Evolutionary conservation across 2,797 vertebrate genomes (phyloP).

Genomic region (Cossypha dichroa): DNA sequence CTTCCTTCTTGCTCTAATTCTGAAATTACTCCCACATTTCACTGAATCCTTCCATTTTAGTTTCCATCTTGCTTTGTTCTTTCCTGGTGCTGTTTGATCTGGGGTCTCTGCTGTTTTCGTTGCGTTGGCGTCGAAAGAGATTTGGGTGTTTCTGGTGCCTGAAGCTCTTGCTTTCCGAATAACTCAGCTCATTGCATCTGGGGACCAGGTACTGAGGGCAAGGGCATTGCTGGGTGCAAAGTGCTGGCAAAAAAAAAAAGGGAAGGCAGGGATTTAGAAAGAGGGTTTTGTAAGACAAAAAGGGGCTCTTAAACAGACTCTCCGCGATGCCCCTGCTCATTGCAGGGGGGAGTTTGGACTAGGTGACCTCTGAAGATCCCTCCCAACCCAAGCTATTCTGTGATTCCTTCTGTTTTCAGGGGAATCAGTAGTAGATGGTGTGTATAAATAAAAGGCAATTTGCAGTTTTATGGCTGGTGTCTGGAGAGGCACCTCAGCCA

Average conservation of each 20-base stretch:
- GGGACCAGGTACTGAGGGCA: slow-evolving; percentile 1
- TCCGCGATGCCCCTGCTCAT: fast-evolving
- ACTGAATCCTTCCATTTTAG: slow-evolving; percentile 10
- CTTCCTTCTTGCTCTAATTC: slow-evolving; percentile 51
- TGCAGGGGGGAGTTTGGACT: background rate
- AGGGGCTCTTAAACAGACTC: background rate
- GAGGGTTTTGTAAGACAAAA: background rate
- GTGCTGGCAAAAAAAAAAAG: background rate
- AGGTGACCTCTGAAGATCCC: background rate
- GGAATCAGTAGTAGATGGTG: background rate
- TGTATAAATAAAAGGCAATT: background rate
- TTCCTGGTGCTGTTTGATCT: slow-evolving; percentile 22
- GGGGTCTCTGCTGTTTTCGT: background rate
- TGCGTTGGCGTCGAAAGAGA: background rate
- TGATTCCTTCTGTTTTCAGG: background rate
- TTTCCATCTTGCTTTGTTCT: slow-evolving; percentile 55
- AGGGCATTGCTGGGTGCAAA: background rate
- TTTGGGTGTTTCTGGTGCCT: background rate
- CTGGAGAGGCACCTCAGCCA: background rate
- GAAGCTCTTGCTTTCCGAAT: background rate
- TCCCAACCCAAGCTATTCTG: background rate
- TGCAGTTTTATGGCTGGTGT: background rate
- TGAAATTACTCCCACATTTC: slow-evolving; percentile 65
- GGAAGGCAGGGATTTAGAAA: background rate
- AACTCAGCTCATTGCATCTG: background rate